Base-by-base conservation (phyloP, 2,113 vertebrate genomes). In the Aplodontia rufa region DNA sequence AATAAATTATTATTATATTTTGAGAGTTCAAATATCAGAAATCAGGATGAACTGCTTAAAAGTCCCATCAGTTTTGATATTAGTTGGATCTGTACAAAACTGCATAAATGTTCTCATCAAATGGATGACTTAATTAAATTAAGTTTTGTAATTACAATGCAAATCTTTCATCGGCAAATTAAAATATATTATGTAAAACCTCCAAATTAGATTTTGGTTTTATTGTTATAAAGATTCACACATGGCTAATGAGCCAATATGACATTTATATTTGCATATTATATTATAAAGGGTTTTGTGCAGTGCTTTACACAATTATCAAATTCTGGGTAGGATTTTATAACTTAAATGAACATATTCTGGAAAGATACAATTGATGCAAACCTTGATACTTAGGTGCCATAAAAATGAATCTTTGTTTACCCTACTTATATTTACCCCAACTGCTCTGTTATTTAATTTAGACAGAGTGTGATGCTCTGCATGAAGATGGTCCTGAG, bases 121-220 rank as follows among this genome's bases (percentile, higher is more conserved):
- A 94, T 94, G 68, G 49, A 91, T 92, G 74, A 66, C 37, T 95
- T 96, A 90, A 96, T 90, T 88, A 87, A 97, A 96, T 97, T 95
- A 97, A 81, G 51, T 84, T 92, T 95, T 91, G 28, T 94, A 86
- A 96, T 96, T 96, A 75, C 35, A 90, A 78, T 64, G 68, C 66
- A 92, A 62, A 82, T 74, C 76, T 90, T 84, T 93, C 89, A 93
- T 76, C 72, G 20, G 82, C 0, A 22, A 93, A 92, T 93, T 58
- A 94, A 97, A 94, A 93, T 93, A 93, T 80, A 90, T 95, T 95
- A 86, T 83, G 20, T 95, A 90, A 97, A 96, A 95, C 40, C 30
- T 79, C 82, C 55, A 96, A 94, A 96, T 96, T 97, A 96, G 62
- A 92, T 92, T 94, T 92, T 10, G 55, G 49, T 62, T 71, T 92